Base-by-base conservation (phyloP, 2,888 invertebrate genomes). In the Drosophila greeni region DNA sequence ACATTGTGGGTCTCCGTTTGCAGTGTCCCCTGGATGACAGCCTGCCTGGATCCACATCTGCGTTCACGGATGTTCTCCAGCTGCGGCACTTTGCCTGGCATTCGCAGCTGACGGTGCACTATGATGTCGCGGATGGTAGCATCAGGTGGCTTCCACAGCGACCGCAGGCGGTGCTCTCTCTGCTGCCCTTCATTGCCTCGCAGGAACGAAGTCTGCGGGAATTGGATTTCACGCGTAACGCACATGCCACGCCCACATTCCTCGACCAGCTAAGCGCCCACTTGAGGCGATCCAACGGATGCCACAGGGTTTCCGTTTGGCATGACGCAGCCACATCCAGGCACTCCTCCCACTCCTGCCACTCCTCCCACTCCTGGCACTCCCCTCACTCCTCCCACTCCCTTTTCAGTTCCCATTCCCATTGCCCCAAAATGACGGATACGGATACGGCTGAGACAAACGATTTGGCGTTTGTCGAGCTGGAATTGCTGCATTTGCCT, bases 181-280 rank as follows among this genome's bases (percentile, higher is more conserved):
- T 82, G 34, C 68, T 74, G 16, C 62, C 66, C 40, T 82, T 82
- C 29, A 58, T 82, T 57, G 71, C 58, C 68, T 54, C 54, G 31
- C 82, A 84, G 59, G 56, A 70, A 51, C 39, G n/a, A 8, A 73
- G 69, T 59, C 56, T 82, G 72, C 57, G 60, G 67, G 70, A 80
- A 76, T 69, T 82, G 66, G 84, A 84, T 73, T 79, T 82, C 36
- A 80, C 69, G 62, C 70, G 72, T 36, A 82, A 84, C 75, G 70
- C 73, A 18, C 77, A 77, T 61, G 82, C 73, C 64, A 76, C 82
- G 48, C 73, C 83, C 69, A 69, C 76, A 57, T 79, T 84, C 60
- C 60, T 79, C 3, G 40, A 70, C 11, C 59, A 74, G 18, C 79
- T 78, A 9, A 36, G 26, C 23, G 58, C 70, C 54, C 67, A 61